Conservation (phyloP, 2,888 invertebrate genomes). For the Drosophila neonasuta region DNA sequence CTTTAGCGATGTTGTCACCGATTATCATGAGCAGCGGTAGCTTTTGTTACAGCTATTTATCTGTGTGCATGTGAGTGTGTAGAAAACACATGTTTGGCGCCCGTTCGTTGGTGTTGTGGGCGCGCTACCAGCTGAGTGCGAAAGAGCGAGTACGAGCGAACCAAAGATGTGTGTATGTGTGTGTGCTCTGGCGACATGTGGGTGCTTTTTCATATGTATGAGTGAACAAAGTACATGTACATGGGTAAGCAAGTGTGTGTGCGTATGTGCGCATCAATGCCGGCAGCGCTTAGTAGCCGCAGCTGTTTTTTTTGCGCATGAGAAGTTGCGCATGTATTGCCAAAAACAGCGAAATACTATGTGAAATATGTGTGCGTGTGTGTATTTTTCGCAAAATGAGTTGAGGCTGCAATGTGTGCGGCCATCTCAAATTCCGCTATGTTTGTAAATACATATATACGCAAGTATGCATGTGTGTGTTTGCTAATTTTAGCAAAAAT, state of each 20-base stretch:
- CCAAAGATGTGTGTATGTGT: constrained; percentile 28
- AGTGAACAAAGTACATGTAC: constrained; percentile 13
- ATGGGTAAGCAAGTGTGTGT: constrained; percentile 2
- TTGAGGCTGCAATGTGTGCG: constrained; percentile 59
- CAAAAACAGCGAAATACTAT: constrained; percentile 23
- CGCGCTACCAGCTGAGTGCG: constrained; percentile 65
- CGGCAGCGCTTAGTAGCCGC: constrained; percentile 48
- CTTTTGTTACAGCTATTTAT: constrained; percentile 34
- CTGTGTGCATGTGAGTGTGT: constrained; percentile 41
- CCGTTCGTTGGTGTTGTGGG: constrained; percentile 52
- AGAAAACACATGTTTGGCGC: constrained; percentile 74
- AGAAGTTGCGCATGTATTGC: constrained; percentile 17
- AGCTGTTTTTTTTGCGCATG: constrained; percentile 56
- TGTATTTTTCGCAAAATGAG: constrained; percentile 41
- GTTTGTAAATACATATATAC: constrained; percentile 27
- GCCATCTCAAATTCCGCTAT: constrained; percentile 72
- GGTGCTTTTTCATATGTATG: constrained; percentile 17
- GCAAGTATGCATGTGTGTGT: neutral
- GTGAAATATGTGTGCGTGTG: neutral
- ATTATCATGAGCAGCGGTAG: constrained; percentile 33
- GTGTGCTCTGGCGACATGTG: constrained; percentile 28
- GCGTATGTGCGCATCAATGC: constrained; percentile 42
- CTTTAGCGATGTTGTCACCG: constrained; percentile 53
- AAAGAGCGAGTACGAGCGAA: constrained; percentile 69
- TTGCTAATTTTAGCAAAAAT: constrained; percentile 56